Base-by-base conservation (phyloP, 2,113 vertebrate genomes). In the Lepus europaeus region DNA sequence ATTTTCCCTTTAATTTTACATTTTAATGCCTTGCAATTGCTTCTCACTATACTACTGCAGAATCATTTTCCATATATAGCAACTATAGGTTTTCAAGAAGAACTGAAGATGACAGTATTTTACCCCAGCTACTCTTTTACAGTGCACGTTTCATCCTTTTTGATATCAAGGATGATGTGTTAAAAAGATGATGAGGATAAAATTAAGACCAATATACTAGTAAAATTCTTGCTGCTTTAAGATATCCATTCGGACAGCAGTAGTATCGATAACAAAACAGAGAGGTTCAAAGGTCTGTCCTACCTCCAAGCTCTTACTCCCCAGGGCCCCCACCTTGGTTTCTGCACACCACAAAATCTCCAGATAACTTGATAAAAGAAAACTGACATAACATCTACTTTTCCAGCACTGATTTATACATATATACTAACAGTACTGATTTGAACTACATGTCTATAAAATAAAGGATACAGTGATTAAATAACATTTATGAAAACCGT, bases 1-100 rank as follows among this genome's bases (percentile, higher is more conserved):
- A 19, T 39, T 68, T 86, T 79, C 5, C 16, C 17, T 72, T 91
- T 51, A 66, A 20, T 72, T 89, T 82, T 85, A 68, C 64, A 51
- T 76, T 82, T 93, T 90, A 86, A 70, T 89, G 90, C 89, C 92
- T 9, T 74, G 17, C 74, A 88, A 95, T 45, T 95, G 33, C 2
- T 77, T 7, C 13, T 80, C 7, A 45, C 17, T 61, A 23, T 69
- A 80, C 66, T 74, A 93, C 77, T 93, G 49, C 90, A 90, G 7
- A 92, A 72, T 78, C 17, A 64, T 22, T 84, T 88, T 22, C 20
- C 27, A 90, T 56, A 68, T 68, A n/a, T 22, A 45, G 93, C 19
- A 81, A 3, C 29, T 49, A 22, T 49, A 82, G 20, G 2, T 83
- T 94, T 81, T 74, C 3, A 89, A 94, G 31, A 96, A 61, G 33